Conservation (phyloP, 2,888 invertebrate species). For the Stegophylla sp. region DNA sequence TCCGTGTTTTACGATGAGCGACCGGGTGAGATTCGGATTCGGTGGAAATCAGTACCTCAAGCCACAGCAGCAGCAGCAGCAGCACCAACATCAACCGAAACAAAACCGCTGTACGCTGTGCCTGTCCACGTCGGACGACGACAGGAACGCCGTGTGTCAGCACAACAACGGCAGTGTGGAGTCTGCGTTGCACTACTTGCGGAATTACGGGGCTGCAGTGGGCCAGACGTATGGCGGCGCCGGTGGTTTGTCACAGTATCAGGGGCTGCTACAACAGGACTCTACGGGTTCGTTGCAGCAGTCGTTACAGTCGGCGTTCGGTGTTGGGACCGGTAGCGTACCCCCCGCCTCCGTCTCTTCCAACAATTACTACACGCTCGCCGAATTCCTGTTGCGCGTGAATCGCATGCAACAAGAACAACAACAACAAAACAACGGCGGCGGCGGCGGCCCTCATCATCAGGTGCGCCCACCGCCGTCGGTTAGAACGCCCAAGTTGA, state of each 20-base stretch:
- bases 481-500: conserved; percentile 15
- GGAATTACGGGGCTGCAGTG: conserved; percentile 27
- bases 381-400: conserved; percentile 50
- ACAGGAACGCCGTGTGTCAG: conserved; percentile 26
- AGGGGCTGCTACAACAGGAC: background rate
- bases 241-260: background rate
- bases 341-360: conserved; percentile 3
- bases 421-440: too few relatives aligned
- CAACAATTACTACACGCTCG: conserved; percentile 39
- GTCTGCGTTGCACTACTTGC: conserved; percentile 46
- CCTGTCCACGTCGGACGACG: conserved; percentile 25
- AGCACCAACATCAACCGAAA: conserved; percentile 61
- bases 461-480: background rate
- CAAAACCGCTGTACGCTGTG: conserved; percentile 44
- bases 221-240: background rate
- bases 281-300: background rate
- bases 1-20: conserved; percentile 28
- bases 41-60: too few relatives aligned
- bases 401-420: conserved; percentile 48
- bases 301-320: too few relatives aligned
- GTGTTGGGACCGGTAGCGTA: background rate
- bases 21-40: conserved; percentile 37
- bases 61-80: background rate
- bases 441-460: background rate
- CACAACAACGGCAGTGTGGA: conserved; percentile 39